Evolutionary conservation across 2,888 invertebrate species (phyloP).

Genomic region (Artemia sinica): DNA sequence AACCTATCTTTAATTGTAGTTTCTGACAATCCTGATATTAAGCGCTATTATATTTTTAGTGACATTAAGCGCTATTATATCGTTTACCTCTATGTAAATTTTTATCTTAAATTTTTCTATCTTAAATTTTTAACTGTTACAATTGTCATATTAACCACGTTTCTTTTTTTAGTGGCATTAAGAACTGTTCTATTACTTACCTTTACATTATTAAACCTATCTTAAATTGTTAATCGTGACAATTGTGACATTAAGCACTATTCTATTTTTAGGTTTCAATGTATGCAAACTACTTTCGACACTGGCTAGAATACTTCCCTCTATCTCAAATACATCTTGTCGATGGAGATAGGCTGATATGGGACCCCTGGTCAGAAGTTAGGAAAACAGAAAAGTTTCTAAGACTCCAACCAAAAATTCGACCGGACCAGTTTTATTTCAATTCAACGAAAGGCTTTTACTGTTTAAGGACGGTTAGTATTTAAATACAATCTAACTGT

Average conservation of each 20-base stretch:
- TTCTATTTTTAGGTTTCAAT: slow-evolving; percentile 43
- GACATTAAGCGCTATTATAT: too few species aligned
- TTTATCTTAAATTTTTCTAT: too few species aligned
- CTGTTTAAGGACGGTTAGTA: slow-evolving; percentile 38
- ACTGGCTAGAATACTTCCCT: slow-evolving; percentile 83
- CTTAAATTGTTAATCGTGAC: neutral
- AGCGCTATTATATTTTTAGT: too few species aligned
- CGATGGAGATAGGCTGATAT: slow-evolving; percentile 63
- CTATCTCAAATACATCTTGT: slow-evolving; percentile 80
- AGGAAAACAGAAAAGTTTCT: slow-evolving; percentile 72
- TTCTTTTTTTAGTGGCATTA: too few species aligned
- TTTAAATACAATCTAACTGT: too few species aligned
- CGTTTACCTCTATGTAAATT: too few species aligned
- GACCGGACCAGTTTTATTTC: slow-evolving; percentile 79
- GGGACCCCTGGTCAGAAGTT: slow-evolving; percentile 40
- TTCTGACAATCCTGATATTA: too few species aligned
- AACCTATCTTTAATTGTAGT: too few species aligned
- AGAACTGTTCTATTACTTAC: too few species aligned
- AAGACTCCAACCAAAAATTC: slow-evolving; percentile 49
- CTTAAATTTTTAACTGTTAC: too few species aligned
- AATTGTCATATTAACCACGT: too few species aligned
- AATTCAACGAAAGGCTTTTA: slow-evolving; percentile 93
- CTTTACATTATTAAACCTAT: neutral
- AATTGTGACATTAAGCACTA: neutral
- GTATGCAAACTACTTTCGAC: slow-evolving; percentile 72